Evolutionary conservation across 2,888 invertebrate genomes (phyloP).

Genomic region (Acleris sparsana): DNA sequence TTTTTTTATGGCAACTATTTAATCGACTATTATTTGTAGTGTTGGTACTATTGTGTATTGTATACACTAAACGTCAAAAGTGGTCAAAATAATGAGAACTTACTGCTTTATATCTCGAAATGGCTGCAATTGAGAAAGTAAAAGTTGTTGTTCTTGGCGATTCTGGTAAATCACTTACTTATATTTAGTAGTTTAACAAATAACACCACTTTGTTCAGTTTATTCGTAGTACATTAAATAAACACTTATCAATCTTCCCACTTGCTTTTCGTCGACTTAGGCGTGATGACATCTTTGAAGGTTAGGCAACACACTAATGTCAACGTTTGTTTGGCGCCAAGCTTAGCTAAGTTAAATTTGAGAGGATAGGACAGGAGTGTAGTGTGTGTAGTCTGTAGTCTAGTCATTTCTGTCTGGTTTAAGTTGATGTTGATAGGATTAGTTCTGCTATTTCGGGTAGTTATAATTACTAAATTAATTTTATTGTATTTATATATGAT

Average conservation of each 20-base stretch:
- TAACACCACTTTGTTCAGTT: slow-evolving; percentile 36
- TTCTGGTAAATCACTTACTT: slow-evolving; percentile 85
- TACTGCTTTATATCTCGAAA: slow-evolving; percentile 69
- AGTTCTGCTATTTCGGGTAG: too few species aligned
- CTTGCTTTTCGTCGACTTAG: slow-evolving; percentile 62
- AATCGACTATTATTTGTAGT: background rate
- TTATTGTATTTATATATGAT: too few species aligned
- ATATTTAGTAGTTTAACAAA: slow-evolving; percentile 38
- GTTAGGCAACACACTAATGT: slow-evolving; percentile 56
- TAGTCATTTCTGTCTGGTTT: too few species aligned
- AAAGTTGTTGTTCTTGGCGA: slow-evolving; percentile 96
- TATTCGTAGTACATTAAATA: slow-evolving; percentile 29
- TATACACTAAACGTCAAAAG: slow-evolving; percentile 27
- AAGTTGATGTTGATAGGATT: too few species aligned
- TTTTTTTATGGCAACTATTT: slow-evolving; percentile 25
- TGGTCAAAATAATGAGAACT: slow-evolving; percentile 58
- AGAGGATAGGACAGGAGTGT: background rate
- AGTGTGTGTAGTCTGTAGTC: too few species aligned
- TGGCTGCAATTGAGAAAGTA: slow-evolving; percentile 94
- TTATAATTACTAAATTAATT: too few species aligned
- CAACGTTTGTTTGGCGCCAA: slow-evolving; percentile 49
- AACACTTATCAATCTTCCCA: slow-evolving; percentile 39
- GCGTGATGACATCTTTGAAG: slow-evolving; percentile 67
- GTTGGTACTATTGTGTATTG: slow-evolving; percentile 26
- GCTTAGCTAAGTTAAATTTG: slow-evolving; percentile 23